Percentiles rank a stretch among this genome's conserved stretches.
These are phyloP conservation scores for Simalia tracyae DNA, from an alignment of 2,797 vertebrate genomes.

Conservation along the genomic window DNA sequence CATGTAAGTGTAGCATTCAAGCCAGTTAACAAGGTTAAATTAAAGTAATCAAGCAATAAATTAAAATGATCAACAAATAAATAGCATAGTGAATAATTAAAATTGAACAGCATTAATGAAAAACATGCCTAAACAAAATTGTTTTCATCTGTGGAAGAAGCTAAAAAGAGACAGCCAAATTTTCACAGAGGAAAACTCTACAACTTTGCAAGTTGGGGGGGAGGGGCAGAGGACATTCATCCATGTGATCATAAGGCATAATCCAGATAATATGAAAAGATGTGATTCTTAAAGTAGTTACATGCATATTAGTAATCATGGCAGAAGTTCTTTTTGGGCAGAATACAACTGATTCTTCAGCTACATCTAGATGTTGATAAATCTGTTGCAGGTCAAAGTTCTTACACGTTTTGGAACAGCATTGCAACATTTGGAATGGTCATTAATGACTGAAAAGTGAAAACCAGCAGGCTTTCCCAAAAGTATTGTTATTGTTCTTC, in stretches of 20 bases:
- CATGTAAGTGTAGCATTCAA: background rate
- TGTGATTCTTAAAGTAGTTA: background rate
- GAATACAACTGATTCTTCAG: background rate
- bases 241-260: background rate
- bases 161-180: background rate
- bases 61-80: background rate
- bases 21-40: background rate
- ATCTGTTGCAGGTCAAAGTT: conserved; percentile 20
- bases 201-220: background rate
- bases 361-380: background rate
- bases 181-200: background rate
- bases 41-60: background rate
- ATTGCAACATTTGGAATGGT: background rate
- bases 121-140: background rate
- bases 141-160: background rate
- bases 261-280: background rate
- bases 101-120: background rate
- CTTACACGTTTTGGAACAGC: conserved; percentile 26
- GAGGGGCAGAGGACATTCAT: background rate
- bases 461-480: background rate
- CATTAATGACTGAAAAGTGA: background rate
- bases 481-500: background rate
- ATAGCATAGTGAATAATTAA: background rate
- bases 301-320: background rate
- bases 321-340: background rate